Evolutionary conservation across 2,797 vertebrate species (phyloP).

Genomic region (Potorous gilbertii): DNA sequence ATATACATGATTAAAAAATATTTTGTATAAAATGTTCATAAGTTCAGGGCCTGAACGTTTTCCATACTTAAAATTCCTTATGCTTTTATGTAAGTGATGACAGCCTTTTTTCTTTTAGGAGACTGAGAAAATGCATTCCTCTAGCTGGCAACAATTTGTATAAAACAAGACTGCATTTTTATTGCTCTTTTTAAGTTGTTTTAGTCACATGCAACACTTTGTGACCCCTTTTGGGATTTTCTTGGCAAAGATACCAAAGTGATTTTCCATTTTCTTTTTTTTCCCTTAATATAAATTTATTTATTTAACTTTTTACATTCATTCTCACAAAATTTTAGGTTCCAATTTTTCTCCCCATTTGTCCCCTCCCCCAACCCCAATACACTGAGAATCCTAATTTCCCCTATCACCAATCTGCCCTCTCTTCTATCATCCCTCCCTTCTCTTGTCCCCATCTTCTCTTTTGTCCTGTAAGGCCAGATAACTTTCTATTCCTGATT

Average conservation of each 20-base stretch:
- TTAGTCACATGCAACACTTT: background rate
- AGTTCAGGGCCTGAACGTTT: background rate
- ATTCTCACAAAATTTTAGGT: too few species aligned
- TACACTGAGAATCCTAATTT: too few species aligned
- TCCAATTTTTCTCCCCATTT: too few species aligned
- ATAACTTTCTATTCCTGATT: too few species aligned
- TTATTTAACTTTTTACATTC: too few species aligned
- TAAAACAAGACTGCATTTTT: background rate
- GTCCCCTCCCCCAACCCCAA: too few species aligned
- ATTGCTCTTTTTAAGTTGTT: background rate
- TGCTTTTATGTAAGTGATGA: background rate
- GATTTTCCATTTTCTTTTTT: background rate
- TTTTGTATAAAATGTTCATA: background rate
- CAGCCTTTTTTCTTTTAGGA: background rate
- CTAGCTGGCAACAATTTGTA: background rate
- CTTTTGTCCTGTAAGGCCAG: too few species aligned
- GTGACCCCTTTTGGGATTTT: background rate
- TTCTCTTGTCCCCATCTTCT: too few species aligned
- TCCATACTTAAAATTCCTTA: background rate
- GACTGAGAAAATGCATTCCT: background rate
- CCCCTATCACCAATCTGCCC: too few species aligned
- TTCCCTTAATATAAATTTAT: too few species aligned
- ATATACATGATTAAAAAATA: background rate
- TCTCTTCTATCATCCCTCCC: too few species aligned
- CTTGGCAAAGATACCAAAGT: background rate